Base-by-base conservation (phyloP, 1,140 invertebrate genomes). In the Zelostemma sp. region DNA sequence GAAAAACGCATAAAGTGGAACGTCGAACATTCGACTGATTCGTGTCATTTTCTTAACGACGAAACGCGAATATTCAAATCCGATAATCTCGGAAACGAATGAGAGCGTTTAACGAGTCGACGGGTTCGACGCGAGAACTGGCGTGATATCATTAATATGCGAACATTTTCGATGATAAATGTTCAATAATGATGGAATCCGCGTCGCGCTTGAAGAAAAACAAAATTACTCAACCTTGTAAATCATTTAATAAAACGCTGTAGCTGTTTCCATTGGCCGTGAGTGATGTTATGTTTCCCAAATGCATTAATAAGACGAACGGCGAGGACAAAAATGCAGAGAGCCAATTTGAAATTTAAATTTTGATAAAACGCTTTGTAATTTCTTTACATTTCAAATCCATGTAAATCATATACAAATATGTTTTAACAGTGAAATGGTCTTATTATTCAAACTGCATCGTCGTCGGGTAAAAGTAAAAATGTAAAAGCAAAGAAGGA, bases 401-500 rank as follows among this genome's bases (percentile, higher is more conserved):
- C 14, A 15, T 41, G 40, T 15, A 41, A 41, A 15, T 41, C 40
- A 41, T 15, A 41, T 41, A 41, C n/a, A 41, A 41, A 41, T 41
- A 41, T 41, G 14, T 41, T 38, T 38, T 38, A 38, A 38, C 4
- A 25, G 21, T 8, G 21, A 25, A 25, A 25, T 25, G 4, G 35
- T n/a, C 35, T 12, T 41, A 41, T 41, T 15, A 41, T 41, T 41
- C 40, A 41, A 41, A 41, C 40, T 41, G 40, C 40, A 41, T 41
- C 11, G 12, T 15, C n/a, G 40, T 15, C 1, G 40, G 35, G 45
- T 50, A 64, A 57, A 16, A 21, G 21, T 14, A 33, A 38, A 1
- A n/a, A n/a, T n/a, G 3, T 25, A 8, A 25, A 25, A 14, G 17
- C 9, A 17, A n/a, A 25, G 28, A 43, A 65, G 58, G 48, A 40